Evolutionary conservation across 1,140 invertebrate species (phyloP).

Genomic region (Drosophila subpulchrella): DNA sequence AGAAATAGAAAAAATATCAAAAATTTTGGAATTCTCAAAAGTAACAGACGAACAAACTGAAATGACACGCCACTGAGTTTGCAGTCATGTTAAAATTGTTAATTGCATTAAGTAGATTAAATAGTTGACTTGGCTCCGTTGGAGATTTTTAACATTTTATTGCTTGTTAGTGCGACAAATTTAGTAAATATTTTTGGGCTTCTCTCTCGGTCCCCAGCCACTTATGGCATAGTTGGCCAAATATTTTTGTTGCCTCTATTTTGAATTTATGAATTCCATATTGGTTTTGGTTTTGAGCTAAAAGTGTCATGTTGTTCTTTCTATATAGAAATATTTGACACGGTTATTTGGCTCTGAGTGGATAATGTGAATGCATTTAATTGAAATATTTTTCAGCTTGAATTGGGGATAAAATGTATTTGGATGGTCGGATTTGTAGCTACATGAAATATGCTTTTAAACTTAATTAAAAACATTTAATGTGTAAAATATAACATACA

Average conservation of each 20-base stretch:
- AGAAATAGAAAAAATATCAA: slow-evolving; percentile 17
- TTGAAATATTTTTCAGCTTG: slow-evolving; percentile 21
- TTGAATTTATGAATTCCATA: slow-evolving; percentile 72
- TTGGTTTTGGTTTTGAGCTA: slow-evolving; percentile 51
- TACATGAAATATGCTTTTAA: background rate
- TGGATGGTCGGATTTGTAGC: background rate
- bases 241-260: slow-evolving; percentile 28
- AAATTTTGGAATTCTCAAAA: slow-evolving; percentile 60
- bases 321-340: slow-evolving; percentile 80
- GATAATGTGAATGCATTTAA: slow-evolving; percentile 28
- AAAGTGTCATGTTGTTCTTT: slow-evolving; percentile 72
- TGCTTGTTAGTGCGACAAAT: slow-evolving; percentile 84
- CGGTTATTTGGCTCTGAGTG: slow-evolving; percentile 49
- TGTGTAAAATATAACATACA: background rate
- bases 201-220: slow-evolving; percentile 43
- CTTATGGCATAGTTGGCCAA: slow-evolving; percentile 52
- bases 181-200: slow-evolving; percentile 77
- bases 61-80: slow-evolving; percentile 63
- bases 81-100: slow-evolving; percentile 84
- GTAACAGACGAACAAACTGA: slow-evolving; percentile 31
- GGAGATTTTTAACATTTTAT: slow-evolving; percentile 83
- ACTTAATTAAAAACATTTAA: background rate
- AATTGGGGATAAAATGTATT: too few relatives aligned
- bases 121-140: slow-evolving; percentile 64
- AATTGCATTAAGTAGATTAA: slow-evolving; percentile 84